Evolutionary conservation across 2,797 vertebrate genomes (phyloP).

Genomic region (Onychomys arenicola): DNA sequence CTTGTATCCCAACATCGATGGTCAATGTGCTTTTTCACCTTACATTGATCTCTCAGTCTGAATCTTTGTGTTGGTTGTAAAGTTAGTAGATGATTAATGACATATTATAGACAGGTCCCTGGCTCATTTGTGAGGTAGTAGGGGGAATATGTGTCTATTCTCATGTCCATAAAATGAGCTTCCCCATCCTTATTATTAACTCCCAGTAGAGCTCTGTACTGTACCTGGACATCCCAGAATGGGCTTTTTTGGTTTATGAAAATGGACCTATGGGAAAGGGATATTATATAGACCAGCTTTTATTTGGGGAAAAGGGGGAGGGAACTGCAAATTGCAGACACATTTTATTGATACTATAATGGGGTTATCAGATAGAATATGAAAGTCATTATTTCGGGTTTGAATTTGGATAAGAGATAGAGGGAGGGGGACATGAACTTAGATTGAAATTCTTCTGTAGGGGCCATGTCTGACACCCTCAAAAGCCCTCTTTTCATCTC

Average conservation of each 20-base stretch:
- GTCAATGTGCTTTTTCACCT: background rate
- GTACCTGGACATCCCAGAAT: background rate
- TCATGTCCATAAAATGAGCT: background rate
- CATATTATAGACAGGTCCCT: background rate
- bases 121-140: background rate
- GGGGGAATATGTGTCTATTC: background rate
- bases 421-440: background rate
- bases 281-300: background rate
- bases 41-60: too few species aligned
- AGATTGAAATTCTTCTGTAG: background rate
- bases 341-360: background rate
- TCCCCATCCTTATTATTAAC: background rate
- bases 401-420: background rate
- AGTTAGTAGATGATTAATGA: background rate
- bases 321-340: background rate
- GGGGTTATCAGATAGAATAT: background rate
- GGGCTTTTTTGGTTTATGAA: background rate
- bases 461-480: background rate
- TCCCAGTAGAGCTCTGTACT: background rate
- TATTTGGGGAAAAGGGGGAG: background rate
- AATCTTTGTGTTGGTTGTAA: background rate
- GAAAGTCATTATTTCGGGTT: background rate
- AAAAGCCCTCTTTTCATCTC: background rate
- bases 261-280: background rate
- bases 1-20: background rate